phyloP scores from a whole-genome alignment of 2,797 vertebrate genomes.

The Varecia variegata region DNA sequence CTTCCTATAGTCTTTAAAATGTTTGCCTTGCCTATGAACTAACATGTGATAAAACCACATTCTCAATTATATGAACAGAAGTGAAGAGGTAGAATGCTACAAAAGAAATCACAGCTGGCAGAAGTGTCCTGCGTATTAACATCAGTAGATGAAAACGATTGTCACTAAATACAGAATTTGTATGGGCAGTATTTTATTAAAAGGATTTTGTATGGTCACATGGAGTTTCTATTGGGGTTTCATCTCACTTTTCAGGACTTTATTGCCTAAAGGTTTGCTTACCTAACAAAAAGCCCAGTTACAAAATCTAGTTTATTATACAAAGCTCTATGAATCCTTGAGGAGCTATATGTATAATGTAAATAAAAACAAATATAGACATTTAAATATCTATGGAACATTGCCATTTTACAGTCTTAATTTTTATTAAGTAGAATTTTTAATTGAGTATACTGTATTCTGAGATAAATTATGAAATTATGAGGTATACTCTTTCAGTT shows the following conservation, averaged over 20 bases:
- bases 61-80: background rate
- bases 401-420: slow-evolving; percentile 41
- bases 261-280: slow-evolving; percentile 38
- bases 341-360: background rate
- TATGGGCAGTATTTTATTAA: background rate
- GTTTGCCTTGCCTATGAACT: background rate
- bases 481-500: background rate
- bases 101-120: background rate
- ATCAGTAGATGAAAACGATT: background rate
- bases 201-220: background rate
- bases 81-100: background rate
- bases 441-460: slow-evolving; percentile 10
- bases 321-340: slow-evolving; percentile 28
- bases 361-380: slow-evolving; percentile 54
- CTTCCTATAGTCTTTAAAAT: background rate
- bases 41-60: background rate
- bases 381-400: slow-evolving; percentile 20
- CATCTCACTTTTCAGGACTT: background rate
- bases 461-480: slow-evolving; percentile 42
- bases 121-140: background rate
- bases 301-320: background rate
- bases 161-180: background rate
- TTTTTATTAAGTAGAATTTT: slow-evolving; percentile 9
- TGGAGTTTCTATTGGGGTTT: background rate
- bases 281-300: slow-evolving; percentile 20